Evolutionary conservation across 2,888 invertebrate genomes (phyloP), one percentile per base, ranked within the genome.

Genomic region (Megaustenia siamemsis): DNA sequence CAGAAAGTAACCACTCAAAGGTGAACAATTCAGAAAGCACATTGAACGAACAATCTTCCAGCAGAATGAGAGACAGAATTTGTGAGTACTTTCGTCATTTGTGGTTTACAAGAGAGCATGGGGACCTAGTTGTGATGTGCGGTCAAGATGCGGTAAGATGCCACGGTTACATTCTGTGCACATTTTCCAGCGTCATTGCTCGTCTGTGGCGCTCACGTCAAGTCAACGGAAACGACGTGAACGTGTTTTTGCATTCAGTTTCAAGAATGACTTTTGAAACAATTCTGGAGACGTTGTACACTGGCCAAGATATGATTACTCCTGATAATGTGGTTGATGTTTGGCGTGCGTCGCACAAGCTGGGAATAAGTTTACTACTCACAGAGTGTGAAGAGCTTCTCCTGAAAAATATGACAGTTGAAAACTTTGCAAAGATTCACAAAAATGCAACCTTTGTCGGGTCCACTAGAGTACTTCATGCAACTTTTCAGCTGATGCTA

Each of bases 251-350:
- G 12, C 12, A n/a, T 32, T 53, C 32, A 10, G 32, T 56, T 40
- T 60, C 63, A 43, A n/a, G 28, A 15, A 12, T 4, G n/a, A 66
- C 78, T 28, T 78, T 78, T 45, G 45, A 43, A 43, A 28, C 38
- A 43, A 78, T 78, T 78, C 40, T 66, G 3, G 32, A 60, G 40
- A 15, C 56, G 12, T 28, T 78, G 45, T 78, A 78, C 78, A 66
- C 43, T 24, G 78, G 78, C 10, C 28, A 12, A 28, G 28, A 66
- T 32, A 28, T 40, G 15, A 10, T 78, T 1, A 78, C 38, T n/a
- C 6, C 5, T 18, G 43, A 43, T 8, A 78, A 78, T 28, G 35
- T 78, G 28, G 15, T 66, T 0, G 2, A 63, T 32, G 5, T 78
- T 28, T 66, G 63, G 78, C 40, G 28, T 66, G 78, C 63, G 5